Conservation (phyloP, 2,113 vertebrate species). For the Balaeniceps rex region DNA sequence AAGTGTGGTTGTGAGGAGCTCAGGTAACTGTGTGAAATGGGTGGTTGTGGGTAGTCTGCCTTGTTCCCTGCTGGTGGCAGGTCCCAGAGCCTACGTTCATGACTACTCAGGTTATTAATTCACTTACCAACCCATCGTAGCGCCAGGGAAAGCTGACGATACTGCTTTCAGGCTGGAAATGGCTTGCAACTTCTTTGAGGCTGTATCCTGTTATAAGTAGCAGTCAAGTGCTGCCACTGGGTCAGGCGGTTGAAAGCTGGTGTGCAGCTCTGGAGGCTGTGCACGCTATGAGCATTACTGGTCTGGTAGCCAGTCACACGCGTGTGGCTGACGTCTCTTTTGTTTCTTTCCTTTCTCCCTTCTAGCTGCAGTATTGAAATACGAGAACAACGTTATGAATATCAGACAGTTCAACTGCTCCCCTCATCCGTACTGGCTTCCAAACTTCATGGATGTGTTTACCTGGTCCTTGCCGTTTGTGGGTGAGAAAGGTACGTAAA, state of each 20-base stretch:
- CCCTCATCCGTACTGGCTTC: conserved; percentile 97
- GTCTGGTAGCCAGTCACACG: background rate
- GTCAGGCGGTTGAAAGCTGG: background rate
- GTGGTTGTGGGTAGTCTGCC: background rate
- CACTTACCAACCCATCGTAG: background rate
- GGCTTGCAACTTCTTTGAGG: background rate
- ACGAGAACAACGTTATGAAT: conserved; percentile 99
- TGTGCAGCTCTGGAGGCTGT: background rate
- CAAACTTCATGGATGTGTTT: conserved; percentile 99
- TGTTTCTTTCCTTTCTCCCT: background rate
- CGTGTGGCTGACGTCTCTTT: background rate
- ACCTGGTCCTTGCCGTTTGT: conserved; percentile 98
- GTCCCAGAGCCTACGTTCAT: background rate
- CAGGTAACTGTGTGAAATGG: background rate
- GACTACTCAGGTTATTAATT: background rate
- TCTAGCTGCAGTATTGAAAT: conserved; percentile 96
- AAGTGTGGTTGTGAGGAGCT: background rate
- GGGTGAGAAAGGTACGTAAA: conserved; percentile 89
- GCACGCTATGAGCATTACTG: fast-evolving
- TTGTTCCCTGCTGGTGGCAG: background rate
- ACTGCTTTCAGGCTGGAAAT: background rate
- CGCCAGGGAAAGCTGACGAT: background rate
- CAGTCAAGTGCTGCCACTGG: background rate
- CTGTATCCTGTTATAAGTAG: background rate
- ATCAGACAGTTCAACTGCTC: conserved; percentile 99